Base-by-base conservation (phyloP, 1,140 invertebrate species). In the Antheraea mylitta region DNA sequence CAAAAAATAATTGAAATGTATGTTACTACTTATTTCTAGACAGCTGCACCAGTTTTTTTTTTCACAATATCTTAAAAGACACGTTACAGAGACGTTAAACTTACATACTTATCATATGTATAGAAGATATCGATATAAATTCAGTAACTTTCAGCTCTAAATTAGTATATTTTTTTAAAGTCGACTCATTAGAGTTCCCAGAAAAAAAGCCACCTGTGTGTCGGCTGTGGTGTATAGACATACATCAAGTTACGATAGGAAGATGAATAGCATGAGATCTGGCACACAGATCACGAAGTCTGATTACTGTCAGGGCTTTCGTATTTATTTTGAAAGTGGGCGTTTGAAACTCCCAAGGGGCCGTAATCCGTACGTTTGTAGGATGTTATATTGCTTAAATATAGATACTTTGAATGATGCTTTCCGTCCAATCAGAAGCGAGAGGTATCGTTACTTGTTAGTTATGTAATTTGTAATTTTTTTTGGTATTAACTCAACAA, bases 261-360 rank as follows among this genome's bases (percentile, higher is more conserved):
- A 53, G 45, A 53, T 53, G 13, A 16, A 53, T n/a, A n/a, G 45
- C 45, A 13, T 53, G 7, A 16, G 45, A 53, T 53, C 45, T n/a
- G 45, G 45, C 45, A 53, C 45, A 53, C 45, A 13, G 13, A 13
- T 53, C 45, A 53, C 16, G 45, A 53, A 6, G 13, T 53, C 45
- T 53, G 45, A 53, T 53, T 53, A 53, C 45, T 53, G 45, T 53
- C 45, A 53, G 45, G 45, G 45, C 45, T 53, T 16, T 16, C 45
- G 45, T 53, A 53, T 53, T 53, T 53, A 53, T 53, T 53, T 13
- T 53, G 45, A 53, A 53, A 53, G 45, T 53, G 45, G 45, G 45
- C 45, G 45, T 53, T 42, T 16, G 11, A 53, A 16, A 16, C 16
- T 53, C 16, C 45, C 11, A 13, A n/a, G 10, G 10, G 45, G 45